A percentile compares a stretch with the other conserved stretches of the same genome.
Conservation (phyloP, 2,797 vertebrate genomes). For the Ataeniobius toweri region DNA sequence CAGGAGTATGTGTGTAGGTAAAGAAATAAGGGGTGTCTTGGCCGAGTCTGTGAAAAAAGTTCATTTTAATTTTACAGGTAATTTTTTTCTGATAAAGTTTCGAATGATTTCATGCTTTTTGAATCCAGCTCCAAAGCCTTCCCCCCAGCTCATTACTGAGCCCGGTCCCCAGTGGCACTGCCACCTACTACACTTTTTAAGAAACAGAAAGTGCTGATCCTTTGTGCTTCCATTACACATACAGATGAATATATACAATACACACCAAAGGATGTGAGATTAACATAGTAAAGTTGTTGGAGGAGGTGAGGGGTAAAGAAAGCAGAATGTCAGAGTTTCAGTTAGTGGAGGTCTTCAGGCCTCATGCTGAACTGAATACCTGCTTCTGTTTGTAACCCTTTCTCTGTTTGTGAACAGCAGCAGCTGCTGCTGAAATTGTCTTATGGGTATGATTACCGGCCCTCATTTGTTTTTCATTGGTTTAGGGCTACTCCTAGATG, state of each 20-base stretch:
- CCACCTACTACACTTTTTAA: constrained; percentile 16
- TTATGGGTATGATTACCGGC: constrained; percentile 60
- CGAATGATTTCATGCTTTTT: constrained; percentile 81
- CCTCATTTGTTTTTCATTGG: constrained; percentile 64
- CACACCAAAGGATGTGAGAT: constrained; percentile 14
- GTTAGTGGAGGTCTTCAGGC: constrained; percentile 50
- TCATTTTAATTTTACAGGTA: constrained; percentile 75
- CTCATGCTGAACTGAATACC: constrained; percentile 49
- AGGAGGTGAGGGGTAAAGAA: constrained; percentile 41
- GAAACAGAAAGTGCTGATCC: constrained; percentile 37
- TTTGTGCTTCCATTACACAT: constrained; percentile 36
- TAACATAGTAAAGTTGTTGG: constrained; percentile 37
- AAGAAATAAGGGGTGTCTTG: constrained; percentile 27
- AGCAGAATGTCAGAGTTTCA: constrained; percentile 28
- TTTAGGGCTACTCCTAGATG: constrained; percentile 44
- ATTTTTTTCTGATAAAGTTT: constrained; percentile 72
- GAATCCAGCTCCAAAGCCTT: constrained; percentile 60
- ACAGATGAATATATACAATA: constrained; percentile 3
- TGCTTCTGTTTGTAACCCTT: constrained; percentile 47
- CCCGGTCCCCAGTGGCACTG: constrained; percentile 38
- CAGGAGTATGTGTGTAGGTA: constrained; percentile 33
- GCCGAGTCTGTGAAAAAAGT: constrained; percentile 43
- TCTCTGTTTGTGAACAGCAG: constrained; percentile 41
- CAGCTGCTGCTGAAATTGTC: constrained; percentile 57
- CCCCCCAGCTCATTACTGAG: constrained; percentile 63